These are phyloP conservation scores for Acanthopagrus latus DNA, from an alignment of 2,797 vertebrate species.

Conservation along the genomic window DNA sequence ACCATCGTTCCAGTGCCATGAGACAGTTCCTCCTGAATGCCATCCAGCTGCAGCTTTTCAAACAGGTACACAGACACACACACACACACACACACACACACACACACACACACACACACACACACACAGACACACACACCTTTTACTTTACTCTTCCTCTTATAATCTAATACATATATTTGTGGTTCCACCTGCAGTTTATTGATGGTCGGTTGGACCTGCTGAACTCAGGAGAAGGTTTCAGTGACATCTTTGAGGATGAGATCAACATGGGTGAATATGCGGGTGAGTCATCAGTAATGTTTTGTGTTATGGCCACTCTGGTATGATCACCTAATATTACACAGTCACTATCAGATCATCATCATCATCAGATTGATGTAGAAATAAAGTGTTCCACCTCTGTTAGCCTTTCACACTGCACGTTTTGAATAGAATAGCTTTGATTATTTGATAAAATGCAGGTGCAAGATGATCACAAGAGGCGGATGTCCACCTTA, in stretches of 20 bases:
- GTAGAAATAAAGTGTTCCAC: no score
- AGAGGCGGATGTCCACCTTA: no score
- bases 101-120: constrained; percentile 8
- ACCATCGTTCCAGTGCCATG: constrained; percentile 95
- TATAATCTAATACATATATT: neutral
- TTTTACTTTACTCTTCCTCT: neutral
- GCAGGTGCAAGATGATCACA: no score
- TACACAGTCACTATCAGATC: no score
- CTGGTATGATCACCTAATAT: no score
- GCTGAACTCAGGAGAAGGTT: constrained; percentile 95
- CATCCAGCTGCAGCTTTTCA: constrained; percentile 97
- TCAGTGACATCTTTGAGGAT: constrained; percentile 97
- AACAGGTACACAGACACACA: constrained; percentile 87
- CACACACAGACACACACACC: constrained; percentile 13
- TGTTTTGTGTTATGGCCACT: neutral
- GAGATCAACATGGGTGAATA: constrained; percentile 98
- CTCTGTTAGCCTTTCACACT: no score
- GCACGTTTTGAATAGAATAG: no score
- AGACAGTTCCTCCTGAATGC: constrained; percentile 96
- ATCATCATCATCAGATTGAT: no score
- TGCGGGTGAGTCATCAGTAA: constrained; percentile 85
- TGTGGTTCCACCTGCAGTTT: constrained; percentile 84
- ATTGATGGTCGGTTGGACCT: constrained; percentile 96
- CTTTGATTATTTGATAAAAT: no score
- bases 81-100: constrained; percentile 11